phyloP scores from a whole-genome alignment of 2,113 vertebrate species.

The Dolichotis patagonum region DNA sequence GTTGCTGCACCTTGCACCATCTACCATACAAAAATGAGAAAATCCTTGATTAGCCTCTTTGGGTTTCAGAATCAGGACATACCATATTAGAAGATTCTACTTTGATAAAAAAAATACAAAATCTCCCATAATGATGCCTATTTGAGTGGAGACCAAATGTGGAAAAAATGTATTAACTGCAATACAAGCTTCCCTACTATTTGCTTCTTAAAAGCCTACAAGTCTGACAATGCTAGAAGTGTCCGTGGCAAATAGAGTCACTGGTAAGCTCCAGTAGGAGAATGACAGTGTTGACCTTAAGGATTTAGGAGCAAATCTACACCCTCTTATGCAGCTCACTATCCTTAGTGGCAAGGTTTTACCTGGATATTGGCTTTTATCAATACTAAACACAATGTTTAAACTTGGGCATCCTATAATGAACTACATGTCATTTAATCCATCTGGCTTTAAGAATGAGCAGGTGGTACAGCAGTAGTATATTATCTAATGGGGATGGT shows the following conservation, averaged over 20 bases:
- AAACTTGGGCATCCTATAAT: background rate
- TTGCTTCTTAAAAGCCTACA: background rate
- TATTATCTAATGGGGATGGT: background rate
- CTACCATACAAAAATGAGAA: background rate
- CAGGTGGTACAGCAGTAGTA: background rate
- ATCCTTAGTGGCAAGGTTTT: background rate
- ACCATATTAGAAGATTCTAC: background rate
- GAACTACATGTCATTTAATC: background rate
- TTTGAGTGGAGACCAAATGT: background rate
- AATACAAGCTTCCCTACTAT: background rate
- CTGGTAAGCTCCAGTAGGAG: background rate
- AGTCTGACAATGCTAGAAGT: background rate
- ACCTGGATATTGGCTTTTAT: background rate
- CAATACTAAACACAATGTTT: background rate
- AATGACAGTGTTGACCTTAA: background rate
- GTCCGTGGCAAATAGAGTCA: background rate
- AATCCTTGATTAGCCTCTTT: background rate
- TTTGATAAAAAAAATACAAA: background rate
- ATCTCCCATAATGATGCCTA: background rate
- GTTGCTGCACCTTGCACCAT: background rate
- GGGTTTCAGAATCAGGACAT: background rate
- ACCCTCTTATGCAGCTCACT: background rate
- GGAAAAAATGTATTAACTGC: background rate
- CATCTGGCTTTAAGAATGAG: background rate
- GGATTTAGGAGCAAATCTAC: background rate